These are phyloP conservation scores for Pilophorus perplexus DNA, from an alignment of 2,888 invertebrate species.

Conservation along the genomic window DNA sequence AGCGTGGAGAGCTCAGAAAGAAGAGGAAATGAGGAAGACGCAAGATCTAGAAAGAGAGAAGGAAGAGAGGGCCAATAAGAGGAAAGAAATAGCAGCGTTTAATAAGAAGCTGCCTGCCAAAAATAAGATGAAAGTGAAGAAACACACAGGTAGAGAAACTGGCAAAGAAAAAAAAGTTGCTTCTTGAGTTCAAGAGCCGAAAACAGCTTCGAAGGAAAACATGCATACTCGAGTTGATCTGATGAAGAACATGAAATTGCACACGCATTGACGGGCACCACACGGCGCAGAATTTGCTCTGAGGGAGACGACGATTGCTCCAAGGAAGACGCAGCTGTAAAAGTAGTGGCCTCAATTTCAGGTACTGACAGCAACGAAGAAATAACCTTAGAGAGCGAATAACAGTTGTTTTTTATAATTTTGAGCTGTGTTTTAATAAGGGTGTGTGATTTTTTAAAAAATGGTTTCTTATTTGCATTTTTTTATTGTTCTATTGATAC, in stretches of 20 bases:
- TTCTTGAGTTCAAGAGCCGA: too few species aligned
- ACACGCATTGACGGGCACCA: not conserved
- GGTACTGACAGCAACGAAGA: not conserved
- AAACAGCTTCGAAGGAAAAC: too few species aligned
- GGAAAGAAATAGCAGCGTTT: conserved; percentile 6
- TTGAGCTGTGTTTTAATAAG: too few species aligned
- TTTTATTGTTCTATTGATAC: too few species aligned
- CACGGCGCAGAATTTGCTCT: not conserved
- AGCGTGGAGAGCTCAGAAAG: conserved; percentile 29
- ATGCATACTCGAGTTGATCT: too few species aligned
- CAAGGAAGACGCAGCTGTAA: conserved; percentile 10
- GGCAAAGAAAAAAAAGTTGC: too few species aligned
- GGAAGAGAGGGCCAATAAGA: conserved; percentile 24
- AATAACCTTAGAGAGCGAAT: not conserved
- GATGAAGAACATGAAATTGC: too few species aligned
- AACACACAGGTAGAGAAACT: too few species aligned
- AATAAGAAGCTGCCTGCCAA: conserved; percentile 3
- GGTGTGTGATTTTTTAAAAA: too few species aligned
- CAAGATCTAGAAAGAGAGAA: conserved; percentile 3
- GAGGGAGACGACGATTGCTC: not conserved
- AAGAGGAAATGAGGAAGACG: conserved; percentile 32
- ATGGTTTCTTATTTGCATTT: too few species aligned
- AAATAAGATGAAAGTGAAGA: not conserved
- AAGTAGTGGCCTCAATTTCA: too few species aligned
- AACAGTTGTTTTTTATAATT: not conserved